Evolutionary conservation across 2,113 vertebrate species (phyloP).

Genomic region (Ctenomys sociabilis): DNA sequence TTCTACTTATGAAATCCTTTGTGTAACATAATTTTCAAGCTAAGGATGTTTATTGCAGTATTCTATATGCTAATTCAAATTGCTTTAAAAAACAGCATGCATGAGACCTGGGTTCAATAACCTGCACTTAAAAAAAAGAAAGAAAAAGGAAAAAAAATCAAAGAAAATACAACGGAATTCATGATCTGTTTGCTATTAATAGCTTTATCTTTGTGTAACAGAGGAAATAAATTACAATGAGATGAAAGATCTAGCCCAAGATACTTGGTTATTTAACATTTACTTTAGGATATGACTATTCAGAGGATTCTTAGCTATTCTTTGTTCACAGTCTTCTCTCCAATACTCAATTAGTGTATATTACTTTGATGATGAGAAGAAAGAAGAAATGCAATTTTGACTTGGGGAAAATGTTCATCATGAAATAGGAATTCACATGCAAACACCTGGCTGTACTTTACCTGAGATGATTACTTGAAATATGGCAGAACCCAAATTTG

Average conservation of each 20-base stretch:
- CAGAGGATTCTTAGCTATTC: neutral
- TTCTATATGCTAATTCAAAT: slow-evolving; percentile 16
- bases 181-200: neutral
- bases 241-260: neutral
- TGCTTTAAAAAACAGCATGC: neutral
- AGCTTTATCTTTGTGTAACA: slow-evolving; percentile 5
- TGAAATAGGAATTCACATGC: neutral
- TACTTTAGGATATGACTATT: neutral
- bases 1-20: neutral
- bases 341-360: neutral
- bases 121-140: neutral
- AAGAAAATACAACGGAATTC: neutral
- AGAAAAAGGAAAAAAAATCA: neutral
- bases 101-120: neutral
- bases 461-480: slow-evolving; percentile 52
- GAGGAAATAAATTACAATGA: neutral
- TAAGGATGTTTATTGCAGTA: neutral
- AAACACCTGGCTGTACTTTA: slow-evolving; percentile 53
- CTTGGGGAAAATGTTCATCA: neutral
- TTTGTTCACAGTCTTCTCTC: neutral
- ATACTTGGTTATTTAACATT: neutral
- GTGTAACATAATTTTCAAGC: slow-evolving; percentile 20
- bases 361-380: neutral
- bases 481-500: slow-evolving; percentile 21
- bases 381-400: slow-evolving; percentile 19